Evolutionary conservation across 2,797 vertebrate genomes (phyloP), one percentile per base, ranked within the genome.

Genomic region (Pachyuromys duprasi): DNA sequence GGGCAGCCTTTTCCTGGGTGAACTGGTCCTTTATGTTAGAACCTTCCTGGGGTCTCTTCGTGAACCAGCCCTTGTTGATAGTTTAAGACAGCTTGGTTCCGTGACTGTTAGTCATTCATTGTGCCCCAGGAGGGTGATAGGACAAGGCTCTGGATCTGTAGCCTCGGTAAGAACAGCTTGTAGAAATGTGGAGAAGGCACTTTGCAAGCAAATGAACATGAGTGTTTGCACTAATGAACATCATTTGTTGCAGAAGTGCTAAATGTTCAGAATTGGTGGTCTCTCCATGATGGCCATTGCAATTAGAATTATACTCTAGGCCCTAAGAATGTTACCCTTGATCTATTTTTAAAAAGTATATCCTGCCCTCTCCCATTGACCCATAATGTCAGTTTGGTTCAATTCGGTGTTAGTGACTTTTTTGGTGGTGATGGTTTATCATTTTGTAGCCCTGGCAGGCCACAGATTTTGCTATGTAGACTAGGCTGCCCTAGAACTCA

Each of bases 121-220:
- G 89, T 89, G 89, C 86, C 87, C 76, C 62, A 93, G 67, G 94
- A 95, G 86, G 53, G 72, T 90, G 69, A 45, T n/a, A 33, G 81
- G n/a, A 89, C 63, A 83, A 60, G 57, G 45, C 79, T 45, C 28
- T 57, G 55, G 33, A 86, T 96, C 70, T 94, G 26, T 69, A 86
- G 57, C 55, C 45, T 8, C 62, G 36, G 6, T 90, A 57, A 97
- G 67, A 84, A 78, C 15, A 91, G 63, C 78, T 87, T 89, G 57
- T 14, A 39, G 4, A 86, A 91, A 82, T 70, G 92, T 94, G 62
- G 39, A 81, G 84, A 94, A 74, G 55, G 33, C 11, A 78, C 33
- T 96, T 94, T 96, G 87, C 60, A 92, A 90, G 87, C 60, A 94
- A 88, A 57, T 78, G 93, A 63, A 69, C 33, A 55, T 49, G 28